Evolutionary conservation across 2,113 vertebrate genomes (phyloP), one percentile per base, ranked within the genome.

Genomic region (Ageneiosus marmoratus): DNA sequence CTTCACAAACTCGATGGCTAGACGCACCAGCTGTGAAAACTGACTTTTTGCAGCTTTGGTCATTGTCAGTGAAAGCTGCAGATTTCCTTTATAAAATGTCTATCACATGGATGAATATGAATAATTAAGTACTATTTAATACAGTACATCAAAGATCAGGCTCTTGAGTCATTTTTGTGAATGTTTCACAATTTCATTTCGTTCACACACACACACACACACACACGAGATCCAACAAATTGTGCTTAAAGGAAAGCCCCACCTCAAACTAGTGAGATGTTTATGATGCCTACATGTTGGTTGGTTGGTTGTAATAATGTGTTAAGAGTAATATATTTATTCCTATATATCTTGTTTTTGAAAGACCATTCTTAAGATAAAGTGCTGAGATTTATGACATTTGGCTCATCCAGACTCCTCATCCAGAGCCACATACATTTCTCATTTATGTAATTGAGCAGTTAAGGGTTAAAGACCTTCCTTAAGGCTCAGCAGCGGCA

Each of bases 31-130:
- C 34, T 32, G n/a, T 73, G 8, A 27, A 58, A 20, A n/a, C 32
- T 20, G 77, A 15, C 62, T 10, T 60, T 60, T 48, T 89, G 34
- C 11, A 18, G 37, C 27, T 56, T 67, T 77, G 6, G 22, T 37
- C 5, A 12, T 69, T 77, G 65, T 80, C 60, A 55, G 37, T 48
- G 37, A 60, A 77, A 78, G 62, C 62, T 80, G 73, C 72, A 44
- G 78, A 76, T 56, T 29, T 67, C 65, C 32, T 22, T 27, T 11
- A 2, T 41, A 16, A 70, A 44, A 27, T 27, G 44, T 72, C 20
- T 6, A 11, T 70, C 20, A 22, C 10, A 4, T 69, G 34, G 24
- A 48, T 46, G 4, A 72, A 27, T 70, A 46, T 27, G 69, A 13
- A 50, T 27, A 72, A 72, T 72, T 48, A 73, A 73, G 37, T n/a